Percentiles rank a stretch among this genome's conserved stretches.
These are phyloP conservation scores for Xiphorhynchus elegans DNA, from an alignment of 2,113 vertebrate species.

Conservation along the genomic window DNA sequence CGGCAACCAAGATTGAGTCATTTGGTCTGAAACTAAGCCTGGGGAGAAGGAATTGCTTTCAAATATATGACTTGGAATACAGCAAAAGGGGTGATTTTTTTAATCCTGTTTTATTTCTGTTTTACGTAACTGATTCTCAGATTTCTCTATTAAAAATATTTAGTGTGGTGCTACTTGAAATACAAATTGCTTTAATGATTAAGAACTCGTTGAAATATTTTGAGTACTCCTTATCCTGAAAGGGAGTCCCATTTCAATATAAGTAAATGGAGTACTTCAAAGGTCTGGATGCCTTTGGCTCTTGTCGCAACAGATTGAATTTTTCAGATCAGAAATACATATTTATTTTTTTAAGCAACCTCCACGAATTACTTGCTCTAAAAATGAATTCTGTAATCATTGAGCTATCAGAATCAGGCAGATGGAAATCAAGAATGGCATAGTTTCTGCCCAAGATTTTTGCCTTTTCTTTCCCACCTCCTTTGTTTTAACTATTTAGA, in stretches of 20 bases:
- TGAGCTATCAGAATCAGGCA: neutral
- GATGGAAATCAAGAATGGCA: neutral
- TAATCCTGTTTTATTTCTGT: neutral
- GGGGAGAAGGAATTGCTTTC: neutral
- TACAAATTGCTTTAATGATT: neutral
- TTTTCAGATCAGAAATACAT: neutral
- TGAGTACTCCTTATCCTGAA: neutral
- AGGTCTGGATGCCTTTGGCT: neutral
- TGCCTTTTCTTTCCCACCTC: fast-evolving
- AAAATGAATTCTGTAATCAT: neutral
- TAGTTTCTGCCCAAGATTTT: neutral
- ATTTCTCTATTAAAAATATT: neutral
- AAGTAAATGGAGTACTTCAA: neutral
- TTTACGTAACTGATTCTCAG: neutral
- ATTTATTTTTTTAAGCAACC: neutral
- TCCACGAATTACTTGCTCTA: constrained; percentile 2
- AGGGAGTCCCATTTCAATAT: neutral
- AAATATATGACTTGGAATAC: neutral
- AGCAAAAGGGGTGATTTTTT: neutral
- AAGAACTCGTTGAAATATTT: neutral
- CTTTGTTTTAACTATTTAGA: neutral
- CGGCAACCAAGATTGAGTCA: neutral
- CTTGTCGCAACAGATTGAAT: neutral
- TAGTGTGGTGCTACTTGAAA: neutral
- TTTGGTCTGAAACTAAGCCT: neutral